These are phyloP conservation scores for Python bivittatus DNA, from an alignment of 2,113 vertebrate genomes.

Conservation along the genomic window DNA sequence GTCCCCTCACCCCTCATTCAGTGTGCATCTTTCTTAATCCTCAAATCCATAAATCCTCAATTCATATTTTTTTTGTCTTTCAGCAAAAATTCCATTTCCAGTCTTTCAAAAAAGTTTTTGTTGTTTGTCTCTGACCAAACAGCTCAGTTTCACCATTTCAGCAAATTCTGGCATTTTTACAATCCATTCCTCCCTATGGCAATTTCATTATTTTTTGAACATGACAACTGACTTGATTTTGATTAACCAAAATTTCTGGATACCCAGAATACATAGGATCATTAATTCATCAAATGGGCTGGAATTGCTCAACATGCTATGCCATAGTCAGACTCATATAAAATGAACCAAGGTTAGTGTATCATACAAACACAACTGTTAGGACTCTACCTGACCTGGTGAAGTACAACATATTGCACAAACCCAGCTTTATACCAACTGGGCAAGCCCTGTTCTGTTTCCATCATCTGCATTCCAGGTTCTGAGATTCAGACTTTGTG, in stretches of 20 bases:
- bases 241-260: neutral
- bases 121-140: neutral
- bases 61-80: neutral
- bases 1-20: neutral
- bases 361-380: neutral
- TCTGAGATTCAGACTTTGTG: neutral
- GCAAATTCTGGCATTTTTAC: neutral
- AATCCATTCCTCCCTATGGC: neutral
- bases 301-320: neutral
- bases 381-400: neutral
- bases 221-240: neutral
- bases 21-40: neutral
- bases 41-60: neutral
- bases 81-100: neutral
- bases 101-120: too few relatives aligned
- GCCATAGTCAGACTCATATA: neutral
- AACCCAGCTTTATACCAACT: neutral
- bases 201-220: neutral
- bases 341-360: neutral
- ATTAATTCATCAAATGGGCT: neutral
- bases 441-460: neutral
- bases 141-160: neutral
- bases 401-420: neutral
- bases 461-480: neutral
- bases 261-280: neutral